These are phyloP conservation scores for Saccostrea glomerata DNA, from an alignment of 1,140 invertebrate species.

Conservation along the genomic window DNA sequence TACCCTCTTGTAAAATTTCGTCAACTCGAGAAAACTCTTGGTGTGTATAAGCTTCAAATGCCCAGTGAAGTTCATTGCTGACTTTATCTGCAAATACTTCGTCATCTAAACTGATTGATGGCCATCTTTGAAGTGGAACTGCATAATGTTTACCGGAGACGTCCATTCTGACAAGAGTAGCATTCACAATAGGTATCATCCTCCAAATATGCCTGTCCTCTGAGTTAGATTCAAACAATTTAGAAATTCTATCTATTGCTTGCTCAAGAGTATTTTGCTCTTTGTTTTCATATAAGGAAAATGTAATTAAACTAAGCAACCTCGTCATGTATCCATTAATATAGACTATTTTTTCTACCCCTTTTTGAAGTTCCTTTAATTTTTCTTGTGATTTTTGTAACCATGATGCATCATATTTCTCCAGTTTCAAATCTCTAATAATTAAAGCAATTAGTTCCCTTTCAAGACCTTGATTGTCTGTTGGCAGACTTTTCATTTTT, in stretches of 20 bases:
- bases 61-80: constrained; percentile 1
- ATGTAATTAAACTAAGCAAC: constrained; percentile 44
- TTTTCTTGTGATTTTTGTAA: neutral
- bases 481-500: neutral
- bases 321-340: constrained; percentile 49
- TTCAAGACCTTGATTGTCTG: neutral
- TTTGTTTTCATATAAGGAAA: constrained; percentile 44
- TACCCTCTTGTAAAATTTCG: neutral
- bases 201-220: constrained; percentile 25
- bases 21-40: neutral
- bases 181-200: constrained; percentile 49
- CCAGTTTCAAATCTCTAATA: neutral
- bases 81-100: neutral
- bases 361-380: neutral
- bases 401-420: neutral
- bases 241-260: neutral
- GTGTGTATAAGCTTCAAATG: constrained; percentile 33
- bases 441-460: too few relatives aligned
- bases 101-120: neutral
- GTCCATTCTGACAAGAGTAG: neutral
- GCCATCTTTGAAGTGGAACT: neutral
- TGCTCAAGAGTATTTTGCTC: neutral
- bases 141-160: neutral
- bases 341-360: constrained; percentile 3
- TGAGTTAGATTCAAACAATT: neutral